Conservation (phyloP, 2,797 vertebrate species). For the Tragelaphus eurycerus region DNA sequence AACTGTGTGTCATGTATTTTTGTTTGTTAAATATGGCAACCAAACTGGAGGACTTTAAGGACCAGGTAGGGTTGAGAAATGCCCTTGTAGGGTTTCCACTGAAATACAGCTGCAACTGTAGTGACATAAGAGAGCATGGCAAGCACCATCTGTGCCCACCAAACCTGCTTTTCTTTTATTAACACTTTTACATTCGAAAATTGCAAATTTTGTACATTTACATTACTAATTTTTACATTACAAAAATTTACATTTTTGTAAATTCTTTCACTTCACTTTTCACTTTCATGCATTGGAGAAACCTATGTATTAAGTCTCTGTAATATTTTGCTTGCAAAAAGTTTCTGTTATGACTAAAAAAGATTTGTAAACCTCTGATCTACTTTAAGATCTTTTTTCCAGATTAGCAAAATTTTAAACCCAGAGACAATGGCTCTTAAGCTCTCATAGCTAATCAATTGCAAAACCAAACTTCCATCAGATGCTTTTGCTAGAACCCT, state of each 20-base stretch:
- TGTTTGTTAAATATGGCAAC: neutral
- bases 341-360: neutral
- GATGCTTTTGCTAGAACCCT: neutral
- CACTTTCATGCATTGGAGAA: too few species aligned
- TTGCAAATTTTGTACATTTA: neutral
- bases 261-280: too few species aligned
- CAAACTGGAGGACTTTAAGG: neutral
- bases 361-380: neutral
- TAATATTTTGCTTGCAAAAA: neutral
- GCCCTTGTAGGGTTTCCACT: neutral
- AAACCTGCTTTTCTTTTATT: neutral
- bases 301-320: neutral
- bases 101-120: neutral
- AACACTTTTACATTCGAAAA: neutral
- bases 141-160: neutral
- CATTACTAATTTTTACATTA: neutral
- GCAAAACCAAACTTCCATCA: neutral
- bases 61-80: neutral
- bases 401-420: neutral
- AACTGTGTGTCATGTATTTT: neutral
- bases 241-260: neutral
- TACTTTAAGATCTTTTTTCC: neutral
- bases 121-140: fast-evolving
- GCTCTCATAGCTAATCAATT: neutral
- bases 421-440: neutral